Conservation (phyloP, 1,140 invertebrate genomes). For the Meloidogyne floridensis region DNA sequence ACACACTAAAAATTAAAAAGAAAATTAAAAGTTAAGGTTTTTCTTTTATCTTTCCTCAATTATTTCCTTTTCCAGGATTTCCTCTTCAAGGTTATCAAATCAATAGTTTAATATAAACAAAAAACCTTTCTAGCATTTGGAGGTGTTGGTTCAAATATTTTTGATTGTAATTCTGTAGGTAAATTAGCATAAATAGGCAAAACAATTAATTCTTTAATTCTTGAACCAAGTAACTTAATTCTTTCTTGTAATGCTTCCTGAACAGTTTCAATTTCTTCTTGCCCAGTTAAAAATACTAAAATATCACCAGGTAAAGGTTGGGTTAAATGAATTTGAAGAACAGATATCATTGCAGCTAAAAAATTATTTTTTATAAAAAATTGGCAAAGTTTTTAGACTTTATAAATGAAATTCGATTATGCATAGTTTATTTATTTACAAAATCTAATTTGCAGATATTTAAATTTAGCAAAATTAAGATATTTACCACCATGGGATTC, state of each 20-base stretch:
- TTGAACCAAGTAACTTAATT: slow-evolving; percentile 75
- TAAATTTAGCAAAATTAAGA: slow-evolving; percentile 14
- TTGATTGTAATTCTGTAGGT: slow-evolving; percentile 96
- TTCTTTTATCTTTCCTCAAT: too few species aligned
- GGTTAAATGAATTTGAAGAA: slow-evolving; percentile 91
- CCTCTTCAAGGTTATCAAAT: too few species aligned
- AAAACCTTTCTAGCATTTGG: slow-evolving; percentile 81
- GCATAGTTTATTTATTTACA: too few species aligned
- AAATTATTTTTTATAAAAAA: neutral
- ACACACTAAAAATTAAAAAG: slow-evolving; percentile 73
- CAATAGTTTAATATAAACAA: neutral
- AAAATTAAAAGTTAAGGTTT: too few species aligned
- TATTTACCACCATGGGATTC: slow-evolving; percentile 63
- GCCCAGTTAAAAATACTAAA: slow-evolving; percentile 90
- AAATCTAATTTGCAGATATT: too few species aligned
- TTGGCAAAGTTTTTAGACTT: too few species aligned
- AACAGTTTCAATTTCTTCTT: slow-evolving; percentile 64
- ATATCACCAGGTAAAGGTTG: slow-evolving; percentile 92
- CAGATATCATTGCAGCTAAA: slow-evolving; percentile 85
- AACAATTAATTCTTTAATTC: slow-evolving; percentile 88
- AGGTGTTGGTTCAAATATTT: slow-evolving; percentile 94
- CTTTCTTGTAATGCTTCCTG: slow-evolving; percentile 57
- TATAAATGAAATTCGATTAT: too few species aligned
- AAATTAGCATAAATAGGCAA: slow-evolving; percentile 96
- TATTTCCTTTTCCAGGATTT: too few species aligned